Evolutionary conservation across 2,113 vertebrate genomes (phyloP), one percentile per base, ranked within the genome.

Genomic region (Pteruthius melanotis): DNA sequence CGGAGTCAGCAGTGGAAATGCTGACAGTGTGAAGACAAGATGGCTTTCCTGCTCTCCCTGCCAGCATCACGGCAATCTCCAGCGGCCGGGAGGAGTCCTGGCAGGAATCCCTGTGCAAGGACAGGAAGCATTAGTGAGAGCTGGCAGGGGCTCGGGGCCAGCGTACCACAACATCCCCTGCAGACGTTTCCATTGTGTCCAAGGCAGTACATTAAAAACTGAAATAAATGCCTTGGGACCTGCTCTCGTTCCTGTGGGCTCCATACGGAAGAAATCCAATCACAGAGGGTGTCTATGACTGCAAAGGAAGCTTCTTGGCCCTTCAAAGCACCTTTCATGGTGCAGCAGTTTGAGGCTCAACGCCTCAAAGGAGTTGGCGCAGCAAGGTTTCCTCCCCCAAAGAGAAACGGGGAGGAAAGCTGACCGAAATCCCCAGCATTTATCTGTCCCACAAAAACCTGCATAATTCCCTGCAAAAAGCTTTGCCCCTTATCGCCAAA

Each of bases 21-120:
- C 96, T 95, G 95, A 96, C 76, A 40, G 77, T 3, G 65, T 84
- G 84, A 74, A 70, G 96, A 52, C 59, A 88, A 93, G 86, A 93
- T 84, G 76, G 64, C 76, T 63, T 94, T 94, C 95, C 94, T 83
- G 78, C 64, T 85, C 47, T 42, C 49, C 2, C 31, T 68, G 91
- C 95, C 95, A 95, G 33, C 87, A 82, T 8, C 87, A 56, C 3
- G 0, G 80, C 83, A 57, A 45, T 74, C 65, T 80, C 22, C 78
- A 70, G 77, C 0, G 0, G 31, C 54, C 26, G 1, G 87, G 83
- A 95, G 95, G 69, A 89, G 83, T 15, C 53, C 90, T 95, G 91
- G 93, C 94, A 95, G 89, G n/a, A 90, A 57, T 84, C 87, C 94
- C 80, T 76, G 78, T 24, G 64, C 66, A 90, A 81, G 87, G 84